Percentiles rank a stretch among this genome's conserved stretches.
Conservation (phyloP, 2,797 vertebrate genomes). For the Sardinella longiceps region DNA sequence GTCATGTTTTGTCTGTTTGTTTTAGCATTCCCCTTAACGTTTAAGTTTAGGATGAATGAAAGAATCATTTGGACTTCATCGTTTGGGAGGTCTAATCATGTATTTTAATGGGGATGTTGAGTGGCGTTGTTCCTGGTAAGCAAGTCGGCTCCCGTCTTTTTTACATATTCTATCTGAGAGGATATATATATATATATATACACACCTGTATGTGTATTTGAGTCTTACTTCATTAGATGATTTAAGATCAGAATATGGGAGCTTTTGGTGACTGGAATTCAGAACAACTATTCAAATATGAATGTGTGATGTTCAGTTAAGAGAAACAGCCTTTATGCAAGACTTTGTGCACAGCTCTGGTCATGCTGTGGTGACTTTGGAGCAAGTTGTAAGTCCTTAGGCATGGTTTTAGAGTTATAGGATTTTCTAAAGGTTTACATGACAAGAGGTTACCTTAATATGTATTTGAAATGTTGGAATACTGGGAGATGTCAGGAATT, state of each 20-base stretch:
- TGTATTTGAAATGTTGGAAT: background rate
- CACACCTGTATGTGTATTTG: no score
- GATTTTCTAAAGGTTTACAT: background rate
- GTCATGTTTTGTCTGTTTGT: background rate
- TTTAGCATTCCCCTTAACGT: background rate
- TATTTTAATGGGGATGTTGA: background rate
- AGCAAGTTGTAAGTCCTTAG: background rate
- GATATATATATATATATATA: no score
- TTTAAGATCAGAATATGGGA: background rate
- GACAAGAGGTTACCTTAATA: background rate
- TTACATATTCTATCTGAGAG: background rate
- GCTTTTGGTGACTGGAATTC: background rate
- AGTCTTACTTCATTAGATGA: no score
- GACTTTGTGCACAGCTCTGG: background rate
- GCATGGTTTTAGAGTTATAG: background rate
- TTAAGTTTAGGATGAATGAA: background rate
- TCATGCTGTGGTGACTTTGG: background rate
- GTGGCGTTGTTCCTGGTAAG: background rate
- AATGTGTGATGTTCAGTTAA: background rate
- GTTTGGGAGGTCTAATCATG: background rate
- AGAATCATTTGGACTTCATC: no score
- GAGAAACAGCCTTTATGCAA: background rate
- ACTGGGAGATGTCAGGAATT: background rate
- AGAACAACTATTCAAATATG: background rate
- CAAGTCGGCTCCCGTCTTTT: background rate